Percentiles rank a stretch among this genome's conserved stretches.
phyloP scores from a whole-genome alignment of 2,113 vertebrate species.

The Meriones unguiculatus region DNA sequence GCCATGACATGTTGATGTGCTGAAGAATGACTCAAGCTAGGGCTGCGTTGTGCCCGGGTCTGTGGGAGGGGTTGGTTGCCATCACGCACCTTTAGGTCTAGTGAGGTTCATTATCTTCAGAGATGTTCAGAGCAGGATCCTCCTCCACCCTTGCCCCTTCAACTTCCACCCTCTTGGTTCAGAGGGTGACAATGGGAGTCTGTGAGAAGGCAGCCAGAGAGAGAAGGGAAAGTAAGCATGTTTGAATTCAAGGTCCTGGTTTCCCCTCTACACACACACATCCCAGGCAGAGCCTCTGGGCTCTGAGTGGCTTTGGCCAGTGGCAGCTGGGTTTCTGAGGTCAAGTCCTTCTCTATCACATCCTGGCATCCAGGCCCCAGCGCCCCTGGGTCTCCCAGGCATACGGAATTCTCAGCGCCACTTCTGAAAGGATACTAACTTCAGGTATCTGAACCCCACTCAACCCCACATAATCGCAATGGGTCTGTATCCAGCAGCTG shows the following conservation, averaged over 20 bases:
- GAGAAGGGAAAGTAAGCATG: background rate
- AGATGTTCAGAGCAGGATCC: background rate
- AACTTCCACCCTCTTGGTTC: background rate
- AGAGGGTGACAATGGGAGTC: background rate
- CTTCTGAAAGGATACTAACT: background rate
- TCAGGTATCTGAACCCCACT: no score
- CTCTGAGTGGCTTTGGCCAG: background rate
- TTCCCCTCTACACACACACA: background rate
- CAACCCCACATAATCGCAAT: background rate
- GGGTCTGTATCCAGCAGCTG: no score
- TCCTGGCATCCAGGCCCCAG: rapidly evolving
- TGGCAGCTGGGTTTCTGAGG: no score
- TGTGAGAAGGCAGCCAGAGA: no score
- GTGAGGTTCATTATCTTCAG: background rate
- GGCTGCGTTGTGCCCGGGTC: background rate
- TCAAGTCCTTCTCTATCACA: background rate
- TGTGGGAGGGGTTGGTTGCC: background rate
- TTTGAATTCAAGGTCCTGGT: background rate
- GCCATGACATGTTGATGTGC: background rate
- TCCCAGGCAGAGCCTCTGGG: background rate
- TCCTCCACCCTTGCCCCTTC: background rate
- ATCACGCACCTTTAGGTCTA: background rate
- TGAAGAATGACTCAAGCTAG: background rate
- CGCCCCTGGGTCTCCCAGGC: background rate
- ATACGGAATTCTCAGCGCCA: background rate